Base-by-base conservation (phyloP, 2,113 vertebrate genomes). In the Saguinus imperator region DNA sequence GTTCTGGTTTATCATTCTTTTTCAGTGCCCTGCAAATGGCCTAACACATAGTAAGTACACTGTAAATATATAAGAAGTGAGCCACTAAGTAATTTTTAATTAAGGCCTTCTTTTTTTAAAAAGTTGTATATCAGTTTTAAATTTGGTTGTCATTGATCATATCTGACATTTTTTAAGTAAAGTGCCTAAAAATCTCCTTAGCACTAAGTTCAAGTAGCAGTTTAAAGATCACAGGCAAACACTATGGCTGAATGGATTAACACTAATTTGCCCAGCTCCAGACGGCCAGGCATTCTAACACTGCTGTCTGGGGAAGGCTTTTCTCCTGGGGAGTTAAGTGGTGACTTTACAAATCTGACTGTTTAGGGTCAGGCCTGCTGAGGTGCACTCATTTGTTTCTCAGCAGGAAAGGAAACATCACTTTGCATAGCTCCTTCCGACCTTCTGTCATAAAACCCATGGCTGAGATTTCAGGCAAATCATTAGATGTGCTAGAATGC, bases 321-420 rank as follows among this genome's bases (percentile, higher is more conserved):
- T 97, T 88, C 97, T 95, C 90, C 82, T n/a, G 10, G 85, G 86
- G 81, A 95, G 82, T 90, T 94, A 43, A 95, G 91, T 91, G 80
- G 85, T 86, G 27, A 95, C 87, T 94, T 92, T 81, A 96, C 94
- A 80, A 13, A 94, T 85, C 94, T n/a, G 68, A 48, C 92, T 76
- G 58, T 88, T 86, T 81, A 55, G 87, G 95, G 87, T 97, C 95
- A 96, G 93, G 64, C 91, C 81, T 18, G 11, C 84, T 82, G 76
- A 61, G 13, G 68, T 17, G 58, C n/a, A 12, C 93, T 97, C 94
- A 96, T 97, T 97, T 92, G 95, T 91, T 97, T 95, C 96, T 72
- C 96, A 95, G 89, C 95, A 88, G 95, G 97, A 92, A 95, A 79
- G 27, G 87, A 97, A 97, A 43, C 97, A 95, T 96, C 94, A 57